Conservation (phyloP, 2,113 vertebrate species). For the Myotis lucifugus region DNA sequence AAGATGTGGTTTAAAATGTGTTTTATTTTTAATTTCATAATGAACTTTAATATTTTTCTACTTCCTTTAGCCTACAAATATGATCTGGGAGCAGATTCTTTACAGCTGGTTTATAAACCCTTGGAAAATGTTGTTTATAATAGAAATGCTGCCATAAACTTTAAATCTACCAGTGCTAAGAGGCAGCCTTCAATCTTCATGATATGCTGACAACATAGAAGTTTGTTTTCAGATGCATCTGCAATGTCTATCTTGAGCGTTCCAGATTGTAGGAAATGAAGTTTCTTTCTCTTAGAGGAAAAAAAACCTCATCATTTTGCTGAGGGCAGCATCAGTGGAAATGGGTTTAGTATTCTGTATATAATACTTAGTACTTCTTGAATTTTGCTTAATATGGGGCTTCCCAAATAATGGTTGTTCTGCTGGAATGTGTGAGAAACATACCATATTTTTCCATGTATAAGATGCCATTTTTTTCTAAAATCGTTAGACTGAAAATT, state of each 20-base stretch:
- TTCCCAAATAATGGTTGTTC: conserved; percentile 28
- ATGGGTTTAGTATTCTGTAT: background rate
- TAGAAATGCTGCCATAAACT: conserved; percentile 21
- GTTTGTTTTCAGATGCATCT: conserved; percentile 62
- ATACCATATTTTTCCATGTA: too few relatives aligned
- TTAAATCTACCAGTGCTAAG: background rate
- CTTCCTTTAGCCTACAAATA: background rate
- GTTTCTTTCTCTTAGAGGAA: background rate
- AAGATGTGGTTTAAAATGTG: background rate
- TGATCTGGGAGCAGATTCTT: conserved; percentile 57
- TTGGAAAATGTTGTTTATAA: conserved; percentile 36
- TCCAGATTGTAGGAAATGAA: conserved; percentile 54
- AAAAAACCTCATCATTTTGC: conserved; percentile 31
- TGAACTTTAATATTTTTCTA: conserved; percentile 35
- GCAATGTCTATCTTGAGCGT: background rate
- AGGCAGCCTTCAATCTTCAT: background rate
- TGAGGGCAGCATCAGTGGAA: background rate
- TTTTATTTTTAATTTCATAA: conserved; percentile 29
- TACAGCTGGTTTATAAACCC: conserved; percentile 47
- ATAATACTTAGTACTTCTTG: background rate
- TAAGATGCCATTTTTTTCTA: too few relatives aligned
- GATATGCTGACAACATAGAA: background rate
- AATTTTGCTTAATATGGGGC: conserved; percentile 30
- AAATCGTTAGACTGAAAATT: too few relatives aligned
- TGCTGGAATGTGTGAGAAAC: background rate